phyloP scores from a whole-genome alignment of 2,113 vertebrate species.

The Nasalis larvatus region DNA sequence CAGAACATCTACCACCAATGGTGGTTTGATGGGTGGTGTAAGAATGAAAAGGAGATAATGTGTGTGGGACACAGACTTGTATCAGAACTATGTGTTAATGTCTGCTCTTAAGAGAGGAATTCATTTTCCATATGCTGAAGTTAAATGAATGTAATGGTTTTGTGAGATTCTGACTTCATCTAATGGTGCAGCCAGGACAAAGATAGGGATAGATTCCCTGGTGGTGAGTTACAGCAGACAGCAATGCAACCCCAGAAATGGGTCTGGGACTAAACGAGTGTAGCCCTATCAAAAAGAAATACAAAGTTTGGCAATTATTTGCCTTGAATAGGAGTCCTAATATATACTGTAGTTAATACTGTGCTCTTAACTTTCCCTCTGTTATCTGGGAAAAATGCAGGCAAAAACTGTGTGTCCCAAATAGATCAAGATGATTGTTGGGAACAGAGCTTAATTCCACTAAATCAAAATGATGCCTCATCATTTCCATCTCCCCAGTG shows the following conservation, averaged over 20 bases:
- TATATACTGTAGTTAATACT: background rate
- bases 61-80: background rate
- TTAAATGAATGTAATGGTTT: background rate
- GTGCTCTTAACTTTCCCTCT: background rate
- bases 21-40: background rate
- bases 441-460: background rate
- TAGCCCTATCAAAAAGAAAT: background rate
- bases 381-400: background rate
- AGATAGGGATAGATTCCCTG: background rate
- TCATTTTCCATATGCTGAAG: background rate
- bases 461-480: background rate
- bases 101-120: background rate
- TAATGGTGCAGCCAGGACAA: background rate
- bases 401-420: background rate
- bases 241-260: background rate
- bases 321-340: background rate
- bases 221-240: background rate
- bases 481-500: background rate
- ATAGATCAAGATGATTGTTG: background rate
- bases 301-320: background rate
- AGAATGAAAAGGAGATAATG: background rate
- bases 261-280: background rate
- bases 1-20: background rate
- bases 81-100: background rate
- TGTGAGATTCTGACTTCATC: background rate